These are phyloP conservation scores for Bombus sibiricus DNA, from an alignment of 1,140 invertebrate genomes.

Conservation along the genomic window DNA sequence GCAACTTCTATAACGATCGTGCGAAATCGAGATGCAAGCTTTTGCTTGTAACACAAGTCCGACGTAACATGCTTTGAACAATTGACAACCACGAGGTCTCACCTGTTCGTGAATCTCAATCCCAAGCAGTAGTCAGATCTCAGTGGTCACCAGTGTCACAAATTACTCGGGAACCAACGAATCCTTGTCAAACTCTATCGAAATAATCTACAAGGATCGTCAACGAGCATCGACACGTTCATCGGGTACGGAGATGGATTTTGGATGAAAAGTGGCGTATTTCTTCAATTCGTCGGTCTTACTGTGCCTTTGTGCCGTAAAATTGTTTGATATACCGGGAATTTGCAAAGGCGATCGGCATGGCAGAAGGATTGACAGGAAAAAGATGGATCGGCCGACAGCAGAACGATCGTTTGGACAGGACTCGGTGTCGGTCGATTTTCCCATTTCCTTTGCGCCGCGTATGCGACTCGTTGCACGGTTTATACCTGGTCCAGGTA, in stretches of 20 bases:
- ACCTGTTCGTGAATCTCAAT: not conserved
- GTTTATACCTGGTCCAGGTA: slow-evolving; percentile 30
- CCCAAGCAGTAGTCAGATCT: not conserved
- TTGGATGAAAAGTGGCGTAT: not conserved
- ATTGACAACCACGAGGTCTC: not conserved
- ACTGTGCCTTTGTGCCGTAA: not conserved
- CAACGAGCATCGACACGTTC: not conserved
- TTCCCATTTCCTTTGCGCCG: slow-evolving; percentile 20
- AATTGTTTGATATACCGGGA: not conserved
- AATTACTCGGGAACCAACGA: not conserved
- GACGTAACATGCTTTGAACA: not conserved
- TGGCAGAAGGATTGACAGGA: too few species aligned
- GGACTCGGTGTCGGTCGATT: not conserved
- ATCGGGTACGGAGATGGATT: not conserved
- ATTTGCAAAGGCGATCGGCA: not conserved
- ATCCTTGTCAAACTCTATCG: not conserved
- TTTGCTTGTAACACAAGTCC: not conserved
- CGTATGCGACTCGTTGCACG: slow-evolving; percentile 26
- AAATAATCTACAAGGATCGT: not conserved
- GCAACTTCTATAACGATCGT: too few species aligned
- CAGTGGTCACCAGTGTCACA: not conserved
- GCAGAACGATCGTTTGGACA: slow-evolving; percentile 10
- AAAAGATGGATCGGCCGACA: not conserved
- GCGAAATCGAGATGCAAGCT: too few species aligned
- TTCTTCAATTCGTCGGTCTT: not conserved